Percentiles rank a stretch among this genome's conserved stretches.
phyloP scores from a whole-genome alignment of 2,113 vertebrate species.

The Coturnix japonica region DNA sequence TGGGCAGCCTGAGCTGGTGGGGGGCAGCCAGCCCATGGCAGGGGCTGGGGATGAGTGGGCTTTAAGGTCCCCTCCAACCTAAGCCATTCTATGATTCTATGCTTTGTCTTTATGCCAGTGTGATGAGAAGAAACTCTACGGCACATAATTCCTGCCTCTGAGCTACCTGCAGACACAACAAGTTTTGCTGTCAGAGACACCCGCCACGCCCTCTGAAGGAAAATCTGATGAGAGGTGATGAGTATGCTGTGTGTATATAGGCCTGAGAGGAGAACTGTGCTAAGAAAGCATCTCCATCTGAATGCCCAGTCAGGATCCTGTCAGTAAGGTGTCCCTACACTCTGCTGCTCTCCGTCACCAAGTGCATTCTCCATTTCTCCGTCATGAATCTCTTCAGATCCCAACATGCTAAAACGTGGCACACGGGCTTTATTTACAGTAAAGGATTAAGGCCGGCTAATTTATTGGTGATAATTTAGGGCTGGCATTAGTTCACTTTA shows the following conservation, averaged over 20 bases:
- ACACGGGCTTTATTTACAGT: background rate
- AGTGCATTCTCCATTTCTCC: background rate
- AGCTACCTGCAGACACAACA: background rate
- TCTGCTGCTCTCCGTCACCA: background rate
- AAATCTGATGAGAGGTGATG: background rate
- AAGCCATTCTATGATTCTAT: too few relatives aligned
- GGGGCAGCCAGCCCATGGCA: too few relatives aligned
- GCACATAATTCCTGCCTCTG: background rate
- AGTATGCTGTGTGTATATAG: background rate
- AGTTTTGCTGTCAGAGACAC: background rate
- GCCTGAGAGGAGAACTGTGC: background rate
- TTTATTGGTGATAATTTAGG: conserved; percentile 14
- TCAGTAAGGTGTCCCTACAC: background rate
- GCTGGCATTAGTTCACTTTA: background rate
- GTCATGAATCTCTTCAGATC: background rate
- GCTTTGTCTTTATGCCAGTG: background rate
- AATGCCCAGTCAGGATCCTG: background rate
- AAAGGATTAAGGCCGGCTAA: background rate
- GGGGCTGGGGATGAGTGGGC: too few relatives aligned
- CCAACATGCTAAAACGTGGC: background rate
- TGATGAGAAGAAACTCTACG: background rate
- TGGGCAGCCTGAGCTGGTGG: too few relatives aligned
- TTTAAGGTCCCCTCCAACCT: too few relatives aligned
- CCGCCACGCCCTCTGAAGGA: background rate
- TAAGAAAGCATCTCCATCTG: background rate